Evolutionary conservation across 2,797 vertebrate genomes (phyloP).

Genomic region (Corythornis leucogaster): DNA sequence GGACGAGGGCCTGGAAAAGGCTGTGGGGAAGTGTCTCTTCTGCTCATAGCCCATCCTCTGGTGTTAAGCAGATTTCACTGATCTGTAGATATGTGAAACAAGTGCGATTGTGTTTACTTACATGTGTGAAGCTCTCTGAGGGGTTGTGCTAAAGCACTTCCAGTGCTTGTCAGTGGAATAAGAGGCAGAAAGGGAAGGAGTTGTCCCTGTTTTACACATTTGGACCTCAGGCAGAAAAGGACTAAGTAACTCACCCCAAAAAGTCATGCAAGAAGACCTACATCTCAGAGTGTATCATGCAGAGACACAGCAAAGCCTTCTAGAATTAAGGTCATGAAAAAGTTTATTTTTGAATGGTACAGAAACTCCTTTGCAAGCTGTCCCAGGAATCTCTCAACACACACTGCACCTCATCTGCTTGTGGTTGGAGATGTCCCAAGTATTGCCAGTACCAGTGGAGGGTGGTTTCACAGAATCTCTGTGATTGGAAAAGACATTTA

Average conservation of each 20-base stretch:
- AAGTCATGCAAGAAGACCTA: neutral
- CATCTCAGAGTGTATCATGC: accelerated
- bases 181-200: neutral
- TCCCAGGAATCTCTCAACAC: neutral
- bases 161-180: neutral
- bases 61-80: neutral
- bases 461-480: neutral
- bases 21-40: neutral
- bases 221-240: neutral
- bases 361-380: neutral
- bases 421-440: neutral
- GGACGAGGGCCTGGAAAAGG: neutral
- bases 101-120: neutral
- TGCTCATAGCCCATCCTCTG: neutral
- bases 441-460: accelerated
- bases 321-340: neutral
- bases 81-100: neutral
- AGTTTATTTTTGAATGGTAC: neutral
- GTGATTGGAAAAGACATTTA: too few relatives aligned
- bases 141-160: accelerated
- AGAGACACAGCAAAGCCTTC: neutral
- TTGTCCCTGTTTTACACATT: neutral
- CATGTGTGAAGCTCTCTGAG: neutral
- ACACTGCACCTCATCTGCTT: accelerated
- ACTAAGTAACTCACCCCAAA: neutral